These are phyloP conservation scores for Coelopa pilipes DNA, from an alignment of 2,888 invertebrate genomes.

Conservation along the genomic window DNA sequence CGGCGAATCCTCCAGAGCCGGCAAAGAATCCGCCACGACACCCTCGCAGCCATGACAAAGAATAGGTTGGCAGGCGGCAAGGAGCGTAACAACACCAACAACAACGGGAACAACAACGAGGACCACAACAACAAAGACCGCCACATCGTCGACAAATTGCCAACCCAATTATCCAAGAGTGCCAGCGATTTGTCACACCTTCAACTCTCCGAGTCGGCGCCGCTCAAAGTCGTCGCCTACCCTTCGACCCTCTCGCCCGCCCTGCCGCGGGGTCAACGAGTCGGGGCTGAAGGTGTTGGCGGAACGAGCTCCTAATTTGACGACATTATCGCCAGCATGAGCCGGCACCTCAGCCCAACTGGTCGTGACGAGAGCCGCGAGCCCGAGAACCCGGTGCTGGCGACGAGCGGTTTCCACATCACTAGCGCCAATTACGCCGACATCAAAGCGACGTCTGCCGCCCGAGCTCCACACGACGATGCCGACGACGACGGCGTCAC, in stretches of 20 bases:
- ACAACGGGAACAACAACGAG: too few species aligned
- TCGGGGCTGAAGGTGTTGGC: constrained; percentile 11
- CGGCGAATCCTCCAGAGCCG: too few species aligned
- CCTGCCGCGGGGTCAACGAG: neutral
- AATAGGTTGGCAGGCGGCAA: too few species aligned
- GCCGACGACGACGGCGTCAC: constrained; percentile 29
- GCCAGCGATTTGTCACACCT: constrained; percentile 35
- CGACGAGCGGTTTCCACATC: constrained; percentile 29
- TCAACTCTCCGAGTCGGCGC: neutral
- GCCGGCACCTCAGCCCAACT: neutral
- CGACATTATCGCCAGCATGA: constrained; percentile 15
- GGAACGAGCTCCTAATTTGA: constrained; percentile 30
- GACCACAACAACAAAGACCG: too few species aligned
- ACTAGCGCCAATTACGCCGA: constrained; percentile 41
- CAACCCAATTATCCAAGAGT: constrained; percentile 24
- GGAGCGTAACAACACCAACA: too few species aligned
- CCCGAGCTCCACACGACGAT: constrained; percentile 9
- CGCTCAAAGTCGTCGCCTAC: neutral
- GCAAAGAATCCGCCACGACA: too few species aligned
- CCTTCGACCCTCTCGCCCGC: neutral
- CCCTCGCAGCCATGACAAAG: too few species aligned
- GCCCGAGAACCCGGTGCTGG: neutral
- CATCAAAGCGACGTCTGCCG: constrained; percentile 39
- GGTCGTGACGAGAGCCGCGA: too few species aligned
- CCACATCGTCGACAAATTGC: too few species aligned